Evolutionary conservation across 2,797 vertebrate species (phyloP), one percentile per base, ranked within the genome.

Genomic region (Peromyscus eremicus): DNA sequence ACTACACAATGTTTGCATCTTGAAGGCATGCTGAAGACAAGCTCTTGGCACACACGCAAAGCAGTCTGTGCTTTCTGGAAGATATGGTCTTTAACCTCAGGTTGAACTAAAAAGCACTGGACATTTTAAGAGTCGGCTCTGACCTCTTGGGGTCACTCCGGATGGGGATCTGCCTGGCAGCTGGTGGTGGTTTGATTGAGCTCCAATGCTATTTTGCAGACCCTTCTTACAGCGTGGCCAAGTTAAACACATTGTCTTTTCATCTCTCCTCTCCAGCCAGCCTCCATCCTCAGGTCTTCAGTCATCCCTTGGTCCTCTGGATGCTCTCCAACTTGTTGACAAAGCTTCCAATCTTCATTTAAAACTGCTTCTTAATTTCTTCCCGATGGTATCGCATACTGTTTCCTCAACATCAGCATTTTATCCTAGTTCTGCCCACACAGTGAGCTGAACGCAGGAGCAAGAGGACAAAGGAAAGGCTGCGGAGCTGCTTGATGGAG

Each of bases 321-420:
- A 98, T 96, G 98, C 83, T 81, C 92, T 98, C 98, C 98, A 98
- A 95, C 96, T 98, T 97, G 98, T 98, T 98, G 98, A 98, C 98
- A 97, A 98, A 97, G 98, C 88, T 88, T 95, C 90, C 94, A 86
- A 57, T 79, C 60, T 94, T 89, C 92, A 94, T 93, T 96, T 95
- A 95, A 97, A 97, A 88, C 92, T 81, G 68, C 68, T 82, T 96
- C 89, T 97, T 96, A 81, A 90, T 96, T 95, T 95, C 94, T 92
- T 73, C 49, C 92, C 2, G 95, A 98, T 97, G 94, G 80, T 88
- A 98, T 97, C 96, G 60, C 85, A 23, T 25, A 70, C 46, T 3
- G 0, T 94, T 98, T 97, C 82, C 89, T 86, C 85, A 27, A 66
- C 55, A 86, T 96, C 95, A 97, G 95, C 95, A 73, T 95, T 95